phyloP scores from a whole-genome alignment of 1,140 invertebrate species.

The Drosophila chauvacae region DNA sequence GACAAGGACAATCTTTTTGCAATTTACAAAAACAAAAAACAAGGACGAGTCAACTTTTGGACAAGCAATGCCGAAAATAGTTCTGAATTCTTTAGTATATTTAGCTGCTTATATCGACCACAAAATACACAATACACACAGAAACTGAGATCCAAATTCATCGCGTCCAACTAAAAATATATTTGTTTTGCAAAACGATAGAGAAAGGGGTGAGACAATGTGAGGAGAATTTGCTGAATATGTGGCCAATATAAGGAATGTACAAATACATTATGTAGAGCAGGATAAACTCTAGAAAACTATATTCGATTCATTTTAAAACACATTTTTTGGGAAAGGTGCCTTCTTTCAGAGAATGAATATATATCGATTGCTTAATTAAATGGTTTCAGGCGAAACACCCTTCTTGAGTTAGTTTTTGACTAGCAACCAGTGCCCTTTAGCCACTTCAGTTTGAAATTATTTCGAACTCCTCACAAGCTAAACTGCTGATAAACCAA shows the following conservation, averaged over 20 bases:
- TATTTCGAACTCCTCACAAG: constrained; percentile 51
- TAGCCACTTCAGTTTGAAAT: constrained; percentile 20
- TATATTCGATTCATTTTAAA: constrained; percentile 37
- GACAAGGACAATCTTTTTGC: constrained; percentile 77
- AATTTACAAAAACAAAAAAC: constrained; percentile 58
- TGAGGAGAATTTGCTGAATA: constrained; percentile 43
- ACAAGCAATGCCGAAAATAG: constrained; percentile 35
- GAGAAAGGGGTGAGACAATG: constrained; percentile 15
- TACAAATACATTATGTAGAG: constrained; percentile 44
- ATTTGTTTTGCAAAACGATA: constrained; percentile 31
- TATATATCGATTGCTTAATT: constrained; percentile 46
- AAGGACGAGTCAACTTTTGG: constrained; percentile 17
- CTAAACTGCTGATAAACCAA: constrained; percentile 55
- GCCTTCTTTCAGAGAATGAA: constrained; percentile 47
- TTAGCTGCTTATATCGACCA: constrained; percentile 46
- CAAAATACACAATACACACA: constrained; percentile 14
- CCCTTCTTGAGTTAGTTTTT: constrained; percentile 24
- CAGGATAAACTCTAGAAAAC: constrained; percentile 27
- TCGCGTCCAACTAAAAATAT: constrained; percentile 42
- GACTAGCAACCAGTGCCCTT: constrained; percentile 6
- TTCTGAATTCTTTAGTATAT: constrained; percentile 34
- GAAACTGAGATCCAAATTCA: constrained; percentile 34
- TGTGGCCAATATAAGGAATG: constrained; percentile 61
- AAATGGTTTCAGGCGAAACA: constrained; percentile 53
- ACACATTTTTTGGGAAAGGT: constrained; percentile 31